Conservation (phyloP, 2,113 vertebrate species). For the Pteruthius melanotis region DNA sequence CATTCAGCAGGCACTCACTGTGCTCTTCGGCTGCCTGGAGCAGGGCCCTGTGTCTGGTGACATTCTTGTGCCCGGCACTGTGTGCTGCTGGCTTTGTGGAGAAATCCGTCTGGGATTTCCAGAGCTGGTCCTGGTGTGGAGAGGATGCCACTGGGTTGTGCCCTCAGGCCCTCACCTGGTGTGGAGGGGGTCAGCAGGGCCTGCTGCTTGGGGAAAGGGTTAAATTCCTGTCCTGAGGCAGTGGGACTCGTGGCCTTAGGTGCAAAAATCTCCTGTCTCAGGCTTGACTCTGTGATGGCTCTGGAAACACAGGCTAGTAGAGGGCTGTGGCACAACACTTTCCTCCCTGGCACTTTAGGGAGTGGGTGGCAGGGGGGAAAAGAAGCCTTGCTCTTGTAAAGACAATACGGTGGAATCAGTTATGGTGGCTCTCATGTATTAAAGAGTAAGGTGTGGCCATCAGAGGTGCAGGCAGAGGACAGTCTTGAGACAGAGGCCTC, state of each 20-base stretch:
- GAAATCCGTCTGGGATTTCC: not conserved
- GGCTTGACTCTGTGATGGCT: accelerated
- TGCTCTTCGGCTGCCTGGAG: not conserved
- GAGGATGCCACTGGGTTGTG: not conserved
- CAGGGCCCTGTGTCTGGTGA: not conserved
- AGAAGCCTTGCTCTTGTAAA: not conserved
- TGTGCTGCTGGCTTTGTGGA: not conserved
- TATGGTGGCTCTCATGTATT: not conserved
- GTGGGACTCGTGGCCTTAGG: accelerated
- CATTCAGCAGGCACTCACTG: accelerated
- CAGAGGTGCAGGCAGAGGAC: not conserved
- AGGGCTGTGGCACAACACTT: not conserved
- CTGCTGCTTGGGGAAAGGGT: not conserved
- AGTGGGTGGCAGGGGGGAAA: accelerated
- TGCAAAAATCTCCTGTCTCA: accelerated
- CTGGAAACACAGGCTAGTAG: not conserved
- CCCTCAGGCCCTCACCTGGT: not conserved
- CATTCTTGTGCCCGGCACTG: accelerated
- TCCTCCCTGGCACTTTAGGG: not conserved
- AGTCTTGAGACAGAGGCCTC: not conserved
- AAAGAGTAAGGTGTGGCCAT: not conserved
- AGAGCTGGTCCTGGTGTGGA: not conserved
- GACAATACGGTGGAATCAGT: accelerated
- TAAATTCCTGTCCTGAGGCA: not conserved
- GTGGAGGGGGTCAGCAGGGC: accelerated